These are phyloP conservation scores for Aphrocallistes beatrix DNA, from an alignment of 37 sponge, comb jelly and placozoan genomes.

Conservation along the genomic window DNA sequence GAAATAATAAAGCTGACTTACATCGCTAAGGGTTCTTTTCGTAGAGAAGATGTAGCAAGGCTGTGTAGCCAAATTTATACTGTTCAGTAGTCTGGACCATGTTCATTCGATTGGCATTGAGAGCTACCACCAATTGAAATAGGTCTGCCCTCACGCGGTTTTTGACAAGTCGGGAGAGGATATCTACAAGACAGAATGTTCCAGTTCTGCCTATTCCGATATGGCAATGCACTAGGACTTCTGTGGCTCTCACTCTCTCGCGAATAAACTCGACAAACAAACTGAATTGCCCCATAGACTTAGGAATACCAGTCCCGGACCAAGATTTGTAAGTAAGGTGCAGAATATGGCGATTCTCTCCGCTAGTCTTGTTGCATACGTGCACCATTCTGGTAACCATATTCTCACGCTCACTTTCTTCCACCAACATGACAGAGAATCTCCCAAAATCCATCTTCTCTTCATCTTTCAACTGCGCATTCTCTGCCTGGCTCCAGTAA, in stretches of 20 bases:
- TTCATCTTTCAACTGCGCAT: background rate
- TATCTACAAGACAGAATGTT: background rate
- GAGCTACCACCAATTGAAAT: background rate
- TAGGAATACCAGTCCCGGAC: background rate
- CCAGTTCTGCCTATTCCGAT: slow-evolving; percentile 4
- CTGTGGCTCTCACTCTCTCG: background rate
- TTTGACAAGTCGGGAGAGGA: slow-evolving; percentile 5
- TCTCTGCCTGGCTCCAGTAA: background rate
- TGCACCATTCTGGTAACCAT: background rate
- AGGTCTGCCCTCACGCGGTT: slow-evolving; percentile 1
- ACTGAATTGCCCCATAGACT: background rate
- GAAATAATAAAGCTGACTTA: background rate
- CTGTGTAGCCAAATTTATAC: background rate
- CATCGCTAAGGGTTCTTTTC: background rate
- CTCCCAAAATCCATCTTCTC: background rate
- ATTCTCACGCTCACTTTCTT: background rate
- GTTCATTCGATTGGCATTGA: background rate
- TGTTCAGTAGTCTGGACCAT: background rate
- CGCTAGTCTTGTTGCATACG: background rate
- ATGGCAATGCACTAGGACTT: background rate
- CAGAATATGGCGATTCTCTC: background rate
- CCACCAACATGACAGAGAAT: background rate
- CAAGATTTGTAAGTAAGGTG: background rate
- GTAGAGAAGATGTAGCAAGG: background rate
- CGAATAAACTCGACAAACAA: background rate